Percentiles rank a stretch among this genome's conserved stretches.
These are phyloP conservation scores for Etheostoma nigrum DNA, from an alignment of 2,797 vertebrate species.

Conservation along the genomic window DNA sequence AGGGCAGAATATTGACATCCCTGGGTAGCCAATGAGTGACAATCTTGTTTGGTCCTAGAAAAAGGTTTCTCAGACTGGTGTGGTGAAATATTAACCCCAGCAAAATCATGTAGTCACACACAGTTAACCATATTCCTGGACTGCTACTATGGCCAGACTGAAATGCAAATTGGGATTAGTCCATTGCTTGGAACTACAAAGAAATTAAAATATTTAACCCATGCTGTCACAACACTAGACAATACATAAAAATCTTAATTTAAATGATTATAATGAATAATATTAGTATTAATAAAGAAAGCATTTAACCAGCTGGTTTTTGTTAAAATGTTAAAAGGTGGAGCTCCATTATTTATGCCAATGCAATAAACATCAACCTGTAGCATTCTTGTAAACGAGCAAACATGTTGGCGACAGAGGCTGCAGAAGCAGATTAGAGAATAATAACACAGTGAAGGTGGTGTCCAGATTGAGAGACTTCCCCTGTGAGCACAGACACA, in stretches of 20 bases:
- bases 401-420: constrained; percentile 35
- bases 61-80: constrained; percentile 56
- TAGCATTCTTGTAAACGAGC: constrained; percentile 48
- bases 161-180: constrained; percentile 24
- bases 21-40: constrained; percentile 67
- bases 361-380: constrained; percentile 71
- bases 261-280: not conserved
- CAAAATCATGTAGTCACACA: constrained; percentile 49
- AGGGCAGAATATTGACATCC: constrained; percentile 71
- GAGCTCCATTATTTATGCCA: constrained; percentile 26
- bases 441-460: constrained; percentile 62
- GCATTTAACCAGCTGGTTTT: not conserved
- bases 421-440: constrained; percentile 51
- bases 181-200: not conserved
- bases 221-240: not conserved
- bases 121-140: not conserved
- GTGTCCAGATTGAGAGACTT: constrained; percentile 77
- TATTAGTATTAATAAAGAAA: constrained; percentile 6
- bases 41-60: constrained; percentile 62
- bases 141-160: constrained; percentile 7
- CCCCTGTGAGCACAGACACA: constrained; percentile 77
- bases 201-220: not conserved
- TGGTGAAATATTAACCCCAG: constrained; percentile 77
- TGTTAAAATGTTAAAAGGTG: constrained; percentile 12
- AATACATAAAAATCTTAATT: not conserved